A percentile compares a stretch with the other conserved stretches of the same genome.
phyloP scores from a whole-genome alignment of 2,113 vertebrate genomes.

The Chascanopsetta lugubris region DNA sequence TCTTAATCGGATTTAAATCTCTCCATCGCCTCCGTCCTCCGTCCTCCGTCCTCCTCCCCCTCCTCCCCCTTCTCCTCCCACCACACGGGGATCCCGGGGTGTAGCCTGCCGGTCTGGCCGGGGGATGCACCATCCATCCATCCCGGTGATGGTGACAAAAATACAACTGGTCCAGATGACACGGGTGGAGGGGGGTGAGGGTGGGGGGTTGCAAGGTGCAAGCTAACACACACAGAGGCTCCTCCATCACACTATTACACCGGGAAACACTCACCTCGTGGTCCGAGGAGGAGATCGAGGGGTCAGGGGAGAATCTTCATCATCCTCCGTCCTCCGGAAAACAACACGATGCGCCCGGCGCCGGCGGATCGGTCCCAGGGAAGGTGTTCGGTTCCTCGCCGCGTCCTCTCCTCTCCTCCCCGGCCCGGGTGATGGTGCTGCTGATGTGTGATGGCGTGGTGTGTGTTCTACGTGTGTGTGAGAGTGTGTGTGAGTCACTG shows the following conservation, averaged over 20 bases:
- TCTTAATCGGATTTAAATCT: constrained; percentile 79
- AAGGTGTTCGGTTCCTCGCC: constrained; percentile 17
- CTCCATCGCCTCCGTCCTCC: constrained; percentile 34
- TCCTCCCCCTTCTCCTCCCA: too few species aligned
- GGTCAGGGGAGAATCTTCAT: neutral
- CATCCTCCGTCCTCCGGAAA: neutral
- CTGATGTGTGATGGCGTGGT: constrained; percentile 6
- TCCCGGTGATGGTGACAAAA: too few species aligned
- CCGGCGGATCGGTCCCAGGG: constrained; percentile 15
- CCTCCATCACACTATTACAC: constrained; percentile 62
- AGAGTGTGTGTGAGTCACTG: too few species aligned
- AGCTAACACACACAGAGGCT: too few species aligned
- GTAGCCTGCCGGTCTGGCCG: too few species aligned
- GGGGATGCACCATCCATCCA: too few species aligned
- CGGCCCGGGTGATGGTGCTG: constrained; percentile 62
- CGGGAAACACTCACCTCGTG: constrained; percentile 79
- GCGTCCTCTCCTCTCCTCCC: too few species aligned
- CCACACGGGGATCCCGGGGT: constrained; percentile 27
- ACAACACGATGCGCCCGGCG: constrained; percentile 29
- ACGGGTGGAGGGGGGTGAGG: neutral
- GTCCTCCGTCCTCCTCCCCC: too few species aligned
- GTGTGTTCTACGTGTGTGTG: constrained; percentile 32
- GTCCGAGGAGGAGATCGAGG: constrained; percentile 52
- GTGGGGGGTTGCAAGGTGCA: constrained; percentile 60
- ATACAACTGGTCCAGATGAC: constrained; percentile 15